phyloP scores from a whole-genome alignment of 2,113 vertebrate species.

The Montifringilla adamsi region DNA sequence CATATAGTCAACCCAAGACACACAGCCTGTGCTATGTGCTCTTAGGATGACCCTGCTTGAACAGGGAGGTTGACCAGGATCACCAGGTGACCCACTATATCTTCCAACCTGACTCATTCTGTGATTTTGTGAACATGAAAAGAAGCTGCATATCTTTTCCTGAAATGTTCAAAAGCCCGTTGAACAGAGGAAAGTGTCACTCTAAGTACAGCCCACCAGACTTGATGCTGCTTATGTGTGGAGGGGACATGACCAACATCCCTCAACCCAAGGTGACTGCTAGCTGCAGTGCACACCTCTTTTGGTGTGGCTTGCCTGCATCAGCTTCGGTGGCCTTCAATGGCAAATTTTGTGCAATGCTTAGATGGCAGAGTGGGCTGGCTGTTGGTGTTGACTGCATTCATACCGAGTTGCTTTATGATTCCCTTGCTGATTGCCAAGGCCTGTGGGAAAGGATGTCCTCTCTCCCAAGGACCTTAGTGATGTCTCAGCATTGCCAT shows the following conservation, averaged over 20 bases:
- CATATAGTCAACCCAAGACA: too few species aligned
- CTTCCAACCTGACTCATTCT: background rate
- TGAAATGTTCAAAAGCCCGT: background rate
- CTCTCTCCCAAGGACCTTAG: background rate
- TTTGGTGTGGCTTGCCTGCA: background rate
- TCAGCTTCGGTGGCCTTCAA: fast-evolving
- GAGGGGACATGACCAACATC: fast-evolving
- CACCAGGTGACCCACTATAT: background rate
- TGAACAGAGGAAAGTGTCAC: fast-evolving
- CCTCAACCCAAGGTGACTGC: fast-evolving
- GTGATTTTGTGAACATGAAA: background rate
- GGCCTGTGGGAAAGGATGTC: background rate
- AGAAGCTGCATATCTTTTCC: background rate
- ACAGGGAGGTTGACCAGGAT: background rate
- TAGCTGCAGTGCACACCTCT: fast-evolving
- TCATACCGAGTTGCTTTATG: background rate
- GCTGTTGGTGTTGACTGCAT: background rate
- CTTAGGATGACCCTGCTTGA: background rate
- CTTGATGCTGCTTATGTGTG: fast-evolving
- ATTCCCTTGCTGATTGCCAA: background rate
- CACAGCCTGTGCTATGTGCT: background rate
- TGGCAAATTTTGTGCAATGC: background rate
- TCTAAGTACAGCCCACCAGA: background rate
- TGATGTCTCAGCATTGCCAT: background rate
- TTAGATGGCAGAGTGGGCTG: fast-evolving